Conservation (phyloP, 2,113 vertebrate genomes). For the Pelvicachromis taeniatus region DNA sequence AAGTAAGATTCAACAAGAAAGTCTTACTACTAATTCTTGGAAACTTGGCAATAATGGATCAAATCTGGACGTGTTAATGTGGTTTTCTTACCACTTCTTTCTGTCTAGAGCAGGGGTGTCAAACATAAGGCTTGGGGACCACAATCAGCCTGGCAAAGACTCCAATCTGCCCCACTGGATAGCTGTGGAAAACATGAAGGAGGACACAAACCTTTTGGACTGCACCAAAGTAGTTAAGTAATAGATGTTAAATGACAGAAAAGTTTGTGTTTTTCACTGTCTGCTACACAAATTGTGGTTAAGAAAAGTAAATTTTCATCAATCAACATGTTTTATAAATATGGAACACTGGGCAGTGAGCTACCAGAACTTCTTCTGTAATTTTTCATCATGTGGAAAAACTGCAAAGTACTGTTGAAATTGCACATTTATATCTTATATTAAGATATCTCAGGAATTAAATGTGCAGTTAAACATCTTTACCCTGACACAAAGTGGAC, state of each 20-base stretch:
- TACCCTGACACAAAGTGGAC: neutral
- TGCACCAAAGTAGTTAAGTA: neutral
- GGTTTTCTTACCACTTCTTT: neutral
- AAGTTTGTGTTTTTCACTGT: neutral
- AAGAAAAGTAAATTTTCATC: neutral
- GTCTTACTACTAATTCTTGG: neutral
- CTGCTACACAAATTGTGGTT: neutral
- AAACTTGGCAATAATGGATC: neutral
- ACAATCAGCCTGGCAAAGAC: neutral
- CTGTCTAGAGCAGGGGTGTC: neutral
- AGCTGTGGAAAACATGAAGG: neutral
- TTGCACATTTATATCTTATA: neutral
- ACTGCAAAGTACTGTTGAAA: neutral
- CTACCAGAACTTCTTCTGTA: neutral
- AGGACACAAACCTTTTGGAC: neutral
- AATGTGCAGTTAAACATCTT: neutral
- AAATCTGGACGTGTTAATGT: neutral
- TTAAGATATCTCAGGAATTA: neutral
- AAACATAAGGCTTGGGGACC: no score
- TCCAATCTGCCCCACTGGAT: neutral
- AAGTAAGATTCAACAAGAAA: neutral
- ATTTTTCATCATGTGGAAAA: neutral
- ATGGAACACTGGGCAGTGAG: neutral
- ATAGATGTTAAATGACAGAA: neutral
- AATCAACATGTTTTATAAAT: neutral